Base-by-base conservation (phyloP, 2,888 invertebrate species). In the Cepaea hortensis region DNA sequence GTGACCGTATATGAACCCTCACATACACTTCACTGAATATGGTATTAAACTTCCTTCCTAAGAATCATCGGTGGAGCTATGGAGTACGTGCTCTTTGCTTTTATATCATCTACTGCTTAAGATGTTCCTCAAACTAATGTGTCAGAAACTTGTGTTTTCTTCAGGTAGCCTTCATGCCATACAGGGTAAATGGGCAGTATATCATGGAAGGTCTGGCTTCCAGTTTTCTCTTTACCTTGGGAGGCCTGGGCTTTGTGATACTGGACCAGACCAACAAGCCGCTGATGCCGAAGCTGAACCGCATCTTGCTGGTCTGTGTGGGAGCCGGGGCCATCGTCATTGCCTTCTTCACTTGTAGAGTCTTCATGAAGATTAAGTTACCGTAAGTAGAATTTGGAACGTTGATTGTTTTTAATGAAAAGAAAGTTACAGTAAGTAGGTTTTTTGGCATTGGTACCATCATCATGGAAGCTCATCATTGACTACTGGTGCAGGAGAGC, bases 181-280 rank as follows among this genome's bases (percentile, higher is more conserved):
- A 98, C 94, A 96, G 99, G 90, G 98, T 99, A 0, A 99, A 99
- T 95, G 99, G 99, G 0, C 99, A 99, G 94, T 99, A 99, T 94
- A 99, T 99, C 86, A 98, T 99, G 98, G 99, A 99, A 95, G 99
- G 99, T 0, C 95, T 99, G 88, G 99, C 99, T 0, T 98, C 99
- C 18, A 98, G 98, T 95, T 99, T 99, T 94, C 96, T 99, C 48
- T 99, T 99, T 95, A 98, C 98, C 0, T 96, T 99, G 88, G 99
- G 99, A 76, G 99, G 99, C 0, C 95, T 99, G 62, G 99, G 99
- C 11, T 99, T 99, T 94, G 98, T 99, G 48, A 97, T 99, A 88
- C 95, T 99, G 89, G 99, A 99, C 95, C 97, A 98, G 91, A 98
- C 98, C 0, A 98, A 98, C 94, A 97, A 97, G 92, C 97, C 98